Conservation (phyloP, 2,888 invertebrate genomes). For the Melanotus villosus region DNA sequence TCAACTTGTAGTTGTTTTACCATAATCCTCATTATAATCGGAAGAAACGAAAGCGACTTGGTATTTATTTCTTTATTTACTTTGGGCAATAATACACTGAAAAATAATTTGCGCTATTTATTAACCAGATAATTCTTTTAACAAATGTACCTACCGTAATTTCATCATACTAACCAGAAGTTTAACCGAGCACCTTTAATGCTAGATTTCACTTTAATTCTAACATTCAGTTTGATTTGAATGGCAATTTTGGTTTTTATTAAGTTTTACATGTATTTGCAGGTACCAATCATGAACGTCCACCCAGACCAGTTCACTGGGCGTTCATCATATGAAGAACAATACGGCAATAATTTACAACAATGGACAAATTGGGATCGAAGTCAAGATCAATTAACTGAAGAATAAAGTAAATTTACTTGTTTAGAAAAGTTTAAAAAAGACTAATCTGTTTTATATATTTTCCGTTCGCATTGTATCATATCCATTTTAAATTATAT, state of each 20-base stretch:
- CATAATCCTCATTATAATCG: not conserved
- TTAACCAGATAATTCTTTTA: too few relatives aligned
- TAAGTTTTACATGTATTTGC: too few relatives aligned
- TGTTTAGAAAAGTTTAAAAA: constrained; percentile 3
- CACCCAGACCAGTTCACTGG: not conserved
- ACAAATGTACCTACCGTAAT: too few relatives aligned
- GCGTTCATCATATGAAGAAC: constrained; percentile 15
- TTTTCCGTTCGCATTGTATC: constrained; percentile 2
- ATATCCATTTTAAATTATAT: constrained; percentile 18
- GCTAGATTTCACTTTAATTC: too few relatives aligned
- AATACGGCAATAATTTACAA: constrained; percentile 41
- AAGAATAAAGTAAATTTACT: constrained; percentile 13
- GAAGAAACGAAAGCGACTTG: not conserved
- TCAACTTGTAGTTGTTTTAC: not conserved
- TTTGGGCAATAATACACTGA: too few relatives aligned
- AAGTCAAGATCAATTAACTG: constrained; percentile 16
- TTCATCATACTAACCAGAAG: too few relatives aligned
- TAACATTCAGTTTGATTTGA: too few relatives aligned
- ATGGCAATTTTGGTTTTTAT: too few relatives aligned
- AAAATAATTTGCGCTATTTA: too few relatives aligned
- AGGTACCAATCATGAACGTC: constrained; percentile 32
- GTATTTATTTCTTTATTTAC: not conserved
- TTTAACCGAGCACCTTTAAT: too few relatives aligned
- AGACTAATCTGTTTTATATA: not conserved
- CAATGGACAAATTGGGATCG: constrained; percentile 38